Percentiles rank a stretch among this genome's conserved stretches.
Evolutionary conservation across 30 jellyfish, hydroid and myxozoan genomes (phyloP).

Genomic region (Nemopilema nomurai): DNA sequence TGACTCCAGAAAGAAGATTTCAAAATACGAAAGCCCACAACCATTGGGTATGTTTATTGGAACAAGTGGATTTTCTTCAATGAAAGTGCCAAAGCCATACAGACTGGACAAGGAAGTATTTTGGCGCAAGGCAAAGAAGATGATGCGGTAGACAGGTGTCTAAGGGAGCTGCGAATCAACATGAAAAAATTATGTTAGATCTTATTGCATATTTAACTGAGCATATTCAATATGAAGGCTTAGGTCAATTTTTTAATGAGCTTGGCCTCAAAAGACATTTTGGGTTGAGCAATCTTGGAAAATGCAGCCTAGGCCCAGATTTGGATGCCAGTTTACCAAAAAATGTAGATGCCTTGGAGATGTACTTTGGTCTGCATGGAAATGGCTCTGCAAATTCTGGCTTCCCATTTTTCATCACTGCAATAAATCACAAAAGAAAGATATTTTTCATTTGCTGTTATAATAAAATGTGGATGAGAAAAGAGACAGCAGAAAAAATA

Average conservation of each 20-base stretch:
- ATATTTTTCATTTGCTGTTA: constrained; percentile 24
- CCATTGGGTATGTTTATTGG: constrained; percentile 52
- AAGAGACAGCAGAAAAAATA: constrained; percentile 19
- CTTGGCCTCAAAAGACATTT: constrained; percentile 10
- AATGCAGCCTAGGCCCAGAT: constrained; percentile 61
- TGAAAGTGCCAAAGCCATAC: constrained; percentile 39
- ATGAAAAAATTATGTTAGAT: constrained; percentile 4
- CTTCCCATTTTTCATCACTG: constrained; percentile 37
- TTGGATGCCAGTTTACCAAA: constrained; percentile 30
- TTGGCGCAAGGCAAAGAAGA: constrained; percentile 36
- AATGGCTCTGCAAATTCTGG: constrained; percentile 5
- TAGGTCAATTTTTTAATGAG: neutral
- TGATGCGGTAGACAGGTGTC: constrained; percentile 7
- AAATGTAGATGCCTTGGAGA: constrained; percentile 45
- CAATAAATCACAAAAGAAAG: constrained; percentile 41
- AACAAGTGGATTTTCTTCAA: constrained; percentile 18
- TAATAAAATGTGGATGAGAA: constrained; percentile 15
- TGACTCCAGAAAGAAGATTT: constrained; percentile 37
- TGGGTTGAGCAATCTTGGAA: constrained; percentile 47
- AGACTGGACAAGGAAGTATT: constrained; percentile 9
- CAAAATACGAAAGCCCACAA: constrained; percentile 46
- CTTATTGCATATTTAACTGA: constrained; percentile 20
- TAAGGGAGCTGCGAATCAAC: constrained; percentile 7
- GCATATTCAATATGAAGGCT: neutral
- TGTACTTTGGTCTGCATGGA: constrained; percentile 55